These are phyloP conservation scores for Nothobranchius kuhntae DNA, from an alignment of 2,113 vertebrate species.

Conservation along the genomic window DNA sequence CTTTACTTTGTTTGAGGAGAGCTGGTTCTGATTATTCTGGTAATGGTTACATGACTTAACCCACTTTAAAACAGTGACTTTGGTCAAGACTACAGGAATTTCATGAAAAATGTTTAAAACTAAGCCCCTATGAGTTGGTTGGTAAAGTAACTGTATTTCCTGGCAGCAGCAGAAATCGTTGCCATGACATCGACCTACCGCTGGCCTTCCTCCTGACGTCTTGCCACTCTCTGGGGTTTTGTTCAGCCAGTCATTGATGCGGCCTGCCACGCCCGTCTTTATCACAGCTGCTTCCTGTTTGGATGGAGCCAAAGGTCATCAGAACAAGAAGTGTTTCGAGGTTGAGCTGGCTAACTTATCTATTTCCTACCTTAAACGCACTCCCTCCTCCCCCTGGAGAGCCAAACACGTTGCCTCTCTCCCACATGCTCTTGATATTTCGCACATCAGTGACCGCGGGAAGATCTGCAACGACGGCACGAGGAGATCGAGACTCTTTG, in stretches of 20 bases:
- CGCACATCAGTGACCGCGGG: conserved; percentile 90
- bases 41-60: too few species aligned
- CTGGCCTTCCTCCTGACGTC: conserved; percentile 87
- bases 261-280: conserved; percentile 96
- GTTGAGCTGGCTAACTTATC: background rate
- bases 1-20: too few species aligned
- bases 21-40: too few species aligned
- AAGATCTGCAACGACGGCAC: conserved; percentile 86
- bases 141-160: background rate
- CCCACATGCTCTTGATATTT: conserved; percentile 99
- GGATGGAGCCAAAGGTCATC: conserved; percentile 63
- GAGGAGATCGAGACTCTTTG: conserved; percentile 82
- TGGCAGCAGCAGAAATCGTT: conserved; percentile 2
- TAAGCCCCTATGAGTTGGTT: background rate
- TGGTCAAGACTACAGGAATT: background rate
- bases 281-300: conserved; percentile 94
- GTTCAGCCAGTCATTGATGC: conserved; percentile 97
- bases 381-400: conserved; percentile 80
- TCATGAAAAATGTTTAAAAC: background rate
- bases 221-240: conserved; percentile 94
- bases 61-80: too few species aligned
- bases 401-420: conserved; percentile 90
- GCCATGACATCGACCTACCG: conserved; percentile 78
- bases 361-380: conserved; percentile 87
- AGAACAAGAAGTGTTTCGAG: background rate